Base-by-base conservation (phyloP, 1,140 invertebrate genomes). In the Bathynomus jamesi region DNA sequence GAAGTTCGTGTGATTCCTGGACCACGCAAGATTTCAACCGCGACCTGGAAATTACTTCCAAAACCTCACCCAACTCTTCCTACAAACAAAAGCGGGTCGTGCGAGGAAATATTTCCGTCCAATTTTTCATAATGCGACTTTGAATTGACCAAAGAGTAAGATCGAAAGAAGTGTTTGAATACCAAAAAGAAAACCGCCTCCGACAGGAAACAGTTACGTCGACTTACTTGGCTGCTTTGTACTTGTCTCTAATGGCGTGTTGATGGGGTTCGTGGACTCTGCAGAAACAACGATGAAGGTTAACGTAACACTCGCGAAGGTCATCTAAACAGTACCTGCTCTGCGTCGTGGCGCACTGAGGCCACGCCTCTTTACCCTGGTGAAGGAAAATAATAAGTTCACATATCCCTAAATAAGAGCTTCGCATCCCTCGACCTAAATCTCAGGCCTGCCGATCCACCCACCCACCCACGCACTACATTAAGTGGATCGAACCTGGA, bases 211-310 rank as follows among this genome's bases (percentile, higher is more conserved):
- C 2, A 53, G 40, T 17, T 11, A 53, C 40, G 5, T 1, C 21
- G 5, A 17, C 11, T 21, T 21, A 53, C 21, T 91, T 92, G 81
- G 84, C 85, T 72, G 82, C 84, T 83, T 88, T 91, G 82, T 93
- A 94, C 83, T 94, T 94, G 78, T 93, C 91, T 65, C 87, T 85
- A 71, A 95, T 90, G 3, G 93, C 91, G 79, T 92, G 89, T 79
- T 95, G 92, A 53, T 86, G 85, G 63, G 88, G 83, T 31, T 83
- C 85, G 11, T 84, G 79, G 3, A 91, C 89, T 76, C 87, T 85
- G 10, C 81, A 80, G 80, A 92, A 92, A 3, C 90, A 87, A 74
- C 86, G 85, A 65, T 87, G 86, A 61, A 96, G 83, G 77, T 88
- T 84, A 2, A 84, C 81, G 24, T 93, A 83, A 75, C 91, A 90